Evolutionary conservation across 1,140 invertebrate genomes (phyloP).

Genomic region (Euschistus heros): DNA sequence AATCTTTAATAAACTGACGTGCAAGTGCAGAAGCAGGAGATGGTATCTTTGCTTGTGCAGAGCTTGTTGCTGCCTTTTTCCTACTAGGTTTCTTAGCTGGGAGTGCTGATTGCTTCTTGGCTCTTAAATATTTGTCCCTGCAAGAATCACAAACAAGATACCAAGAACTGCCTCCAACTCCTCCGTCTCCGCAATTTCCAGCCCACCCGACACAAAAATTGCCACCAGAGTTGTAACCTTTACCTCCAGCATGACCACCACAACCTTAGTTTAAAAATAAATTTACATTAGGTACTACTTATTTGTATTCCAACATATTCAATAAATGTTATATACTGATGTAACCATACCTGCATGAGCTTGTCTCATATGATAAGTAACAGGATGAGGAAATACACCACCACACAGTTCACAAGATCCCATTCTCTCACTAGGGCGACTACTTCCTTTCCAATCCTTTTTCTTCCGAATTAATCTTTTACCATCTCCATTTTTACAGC

Average conservation of each 20-base stretch:
- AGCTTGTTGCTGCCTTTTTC: conserved; percentile 28
- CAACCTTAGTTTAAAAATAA: conserved; percentile 55
- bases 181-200: conserved; percentile 79
- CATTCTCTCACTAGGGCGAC: conserved; percentile 38
- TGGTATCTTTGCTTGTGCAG: conserved; percentile 29
- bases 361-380: conserved; percentile 85
- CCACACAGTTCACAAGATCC: conserved; percentile 82
- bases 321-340: background rate
- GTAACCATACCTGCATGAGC: conserved; percentile 44
- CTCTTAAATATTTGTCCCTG: conserved; percentile 65
- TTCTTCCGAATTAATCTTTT: conserved; percentile 42
- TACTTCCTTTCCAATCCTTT: conserved; percentile 41
- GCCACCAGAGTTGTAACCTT: conserved; percentile 78
- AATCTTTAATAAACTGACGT: conserved; percentile 24
- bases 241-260: conserved; percentile 70
- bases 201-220: conserved; percentile 67
- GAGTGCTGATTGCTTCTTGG: conserved; percentile 38
- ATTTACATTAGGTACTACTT: too few relatives aligned
- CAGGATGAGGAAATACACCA: conserved; percentile 57
- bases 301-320: too few relatives aligned
- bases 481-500: conserved; percentile 13
- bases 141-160: conserved; percentile 86
- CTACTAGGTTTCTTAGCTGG: conserved; percentile 31
- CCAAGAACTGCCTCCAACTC: conserved; percentile 73
- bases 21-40: conserved; percentile 35